phyloP scores from a whole-genome alignment of 2,888 invertebrate species.

The Ennomos fuscantarius region DNA sequence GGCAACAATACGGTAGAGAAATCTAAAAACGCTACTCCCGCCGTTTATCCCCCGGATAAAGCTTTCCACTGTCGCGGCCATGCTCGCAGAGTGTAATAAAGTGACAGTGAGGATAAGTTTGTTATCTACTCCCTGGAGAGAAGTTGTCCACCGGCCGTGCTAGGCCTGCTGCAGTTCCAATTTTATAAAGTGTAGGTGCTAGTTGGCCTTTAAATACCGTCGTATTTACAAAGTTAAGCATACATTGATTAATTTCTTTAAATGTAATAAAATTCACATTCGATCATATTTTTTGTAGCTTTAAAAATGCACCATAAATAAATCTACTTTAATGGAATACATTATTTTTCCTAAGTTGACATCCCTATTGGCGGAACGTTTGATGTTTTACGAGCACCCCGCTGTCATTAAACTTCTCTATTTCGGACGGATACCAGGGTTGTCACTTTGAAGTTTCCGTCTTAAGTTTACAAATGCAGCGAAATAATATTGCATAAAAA shows the following conservation, averaged over 20 bases:
- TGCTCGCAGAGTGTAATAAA: too few species aligned
- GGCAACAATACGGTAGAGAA: too few species aligned
- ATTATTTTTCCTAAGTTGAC: slow-evolving; percentile 50
- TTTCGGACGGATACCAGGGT: slow-evolving; percentile 68
- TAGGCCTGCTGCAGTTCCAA: too few species aligned
- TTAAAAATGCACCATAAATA: slow-evolving; percentile 18
- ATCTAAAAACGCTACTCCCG: too few species aligned
- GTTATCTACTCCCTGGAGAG: too few species aligned
- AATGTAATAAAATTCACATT: slow-evolving; percentile 3
- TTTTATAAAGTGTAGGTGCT: background rate
- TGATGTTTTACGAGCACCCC: slow-evolving; percentile 75
- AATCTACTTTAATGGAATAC: slow-evolving; percentile 34
- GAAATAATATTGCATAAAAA: background rate
- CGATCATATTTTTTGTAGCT: slow-evolving; percentile 11
- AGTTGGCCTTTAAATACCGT: slow-evolving; percentile 11
- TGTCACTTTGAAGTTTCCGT: slow-evolving; percentile 43
- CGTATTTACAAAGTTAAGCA: too few species aligned
- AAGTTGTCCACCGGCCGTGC: too few species aligned
- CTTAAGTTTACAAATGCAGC: slow-evolving; percentile 1
- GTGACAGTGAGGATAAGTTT: too few species aligned
- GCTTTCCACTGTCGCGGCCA: too few species aligned
- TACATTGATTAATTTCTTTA: too few species aligned
- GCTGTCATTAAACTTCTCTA: slow-evolving; percentile 79
- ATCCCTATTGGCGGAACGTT: slow-evolving; percentile 67
- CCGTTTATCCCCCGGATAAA: too few species aligned